phyloP scores from a whole-genome alignment of 2,888 invertebrate genomes.

The Nebria salina region DNA sequence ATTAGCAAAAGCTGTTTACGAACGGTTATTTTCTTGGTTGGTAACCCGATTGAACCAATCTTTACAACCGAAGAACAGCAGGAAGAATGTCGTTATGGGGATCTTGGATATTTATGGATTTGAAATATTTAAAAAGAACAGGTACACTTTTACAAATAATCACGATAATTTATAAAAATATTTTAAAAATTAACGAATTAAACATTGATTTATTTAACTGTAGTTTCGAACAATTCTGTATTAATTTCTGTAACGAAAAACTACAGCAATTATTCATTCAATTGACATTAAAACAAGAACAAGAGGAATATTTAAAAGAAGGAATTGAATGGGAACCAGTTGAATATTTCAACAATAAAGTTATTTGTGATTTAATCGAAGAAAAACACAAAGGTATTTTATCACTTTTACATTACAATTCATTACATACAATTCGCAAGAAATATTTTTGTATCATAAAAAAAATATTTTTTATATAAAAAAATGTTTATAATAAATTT shows the following conservation, averaged over 20 bases:
- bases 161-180: background rate
- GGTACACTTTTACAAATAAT: constrained; percentile 62
- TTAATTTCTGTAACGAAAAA: constrained; percentile 96
- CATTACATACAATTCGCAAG: background rate
- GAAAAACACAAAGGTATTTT: constrained; percentile 81
- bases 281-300: constrained; percentile 88
- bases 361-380: constrained; percentile 93
- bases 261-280: constrained; percentile 94
- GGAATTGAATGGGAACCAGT: constrained; percentile 93
- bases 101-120: constrained; percentile 95
- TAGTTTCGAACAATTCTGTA: constrained; percentile 92
- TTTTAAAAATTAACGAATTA: background rate
- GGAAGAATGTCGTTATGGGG: constrained; percentile 79
- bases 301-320: constrained; percentile 90
- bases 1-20: constrained; percentile 90
- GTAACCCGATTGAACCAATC: constrained; percentile 83
- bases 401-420: background rate
- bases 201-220: constrained; percentile 44
- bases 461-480: too few relatives aligned
- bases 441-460: background rate
- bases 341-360: constrained; percentile 91
- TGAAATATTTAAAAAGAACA: constrained; percentile 90
- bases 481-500: constrained; percentile 6
- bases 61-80: constrained; percentile 68
- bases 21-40: constrained; percentile 90